Percentiles rank a stretch among this genome's conserved stretches.
Conservation (phyloP, 2,888 invertebrate species). For the Pantelozetes paolii region DNA sequence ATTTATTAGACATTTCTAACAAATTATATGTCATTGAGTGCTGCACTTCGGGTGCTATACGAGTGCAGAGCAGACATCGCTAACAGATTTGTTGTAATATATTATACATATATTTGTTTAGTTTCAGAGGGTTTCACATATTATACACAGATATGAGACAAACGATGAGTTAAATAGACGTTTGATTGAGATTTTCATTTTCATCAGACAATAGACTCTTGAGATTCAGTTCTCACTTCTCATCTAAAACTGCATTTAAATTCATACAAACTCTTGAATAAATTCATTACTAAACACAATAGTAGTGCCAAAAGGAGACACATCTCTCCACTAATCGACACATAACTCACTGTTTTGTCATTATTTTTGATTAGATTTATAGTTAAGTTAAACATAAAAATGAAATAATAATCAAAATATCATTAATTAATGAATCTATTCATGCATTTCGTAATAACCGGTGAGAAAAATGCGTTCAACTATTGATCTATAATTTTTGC, state of each 20-base stretch:
- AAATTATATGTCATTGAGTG: neutral
- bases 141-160: neutral
- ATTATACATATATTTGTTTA: constrained; percentile 30
- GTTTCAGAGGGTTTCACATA: neutral
- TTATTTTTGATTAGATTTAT: no score
- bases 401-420: no score
- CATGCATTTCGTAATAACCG: no score
- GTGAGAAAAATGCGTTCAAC: no score
- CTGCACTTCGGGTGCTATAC: neutral
- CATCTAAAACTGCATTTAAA: constrained; percentile 8
- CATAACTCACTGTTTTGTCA: no score
- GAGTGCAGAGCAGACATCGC: neutral
- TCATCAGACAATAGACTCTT: neutral
- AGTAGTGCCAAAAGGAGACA: constrained; percentile 23
- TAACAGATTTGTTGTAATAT: constrained; percentile 1
- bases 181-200: neutral
- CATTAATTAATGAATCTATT: no score
- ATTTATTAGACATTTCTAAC: neutral
- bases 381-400: no score
- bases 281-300: constrained; percentile 6
- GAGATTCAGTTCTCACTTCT: neutral
- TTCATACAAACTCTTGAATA: neutral
- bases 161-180: neutral
- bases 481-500: no score
- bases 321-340: no score